phyloP scores from a whole-genome alignment of 1,140 invertebrate genomes.

The Centruroides sculpturatus region DNA sequence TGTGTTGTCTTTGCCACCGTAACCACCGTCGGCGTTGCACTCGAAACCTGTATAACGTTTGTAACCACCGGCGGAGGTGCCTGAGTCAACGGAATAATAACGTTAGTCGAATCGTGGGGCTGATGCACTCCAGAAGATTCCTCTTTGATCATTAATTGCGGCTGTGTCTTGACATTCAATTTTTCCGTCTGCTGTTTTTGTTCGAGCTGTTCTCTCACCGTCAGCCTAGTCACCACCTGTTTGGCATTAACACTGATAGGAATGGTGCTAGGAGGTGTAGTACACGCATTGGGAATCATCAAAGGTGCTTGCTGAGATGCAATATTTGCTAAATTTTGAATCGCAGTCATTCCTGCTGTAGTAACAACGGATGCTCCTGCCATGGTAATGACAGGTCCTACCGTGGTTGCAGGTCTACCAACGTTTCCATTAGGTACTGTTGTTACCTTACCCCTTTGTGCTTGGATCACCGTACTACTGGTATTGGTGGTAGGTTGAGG shows the following conservation, averaged over 20 bases:
- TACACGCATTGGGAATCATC: conserved; percentile 19
- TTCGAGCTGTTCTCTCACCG: conserved; percentile 3
- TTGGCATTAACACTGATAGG: conserved; percentile 10
- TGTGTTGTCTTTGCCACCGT: not conserved
- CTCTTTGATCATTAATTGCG: not conserved
- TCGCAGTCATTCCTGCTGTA: conserved; percentile 20
- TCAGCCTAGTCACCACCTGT: not conserved
- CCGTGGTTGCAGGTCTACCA: not conserved
- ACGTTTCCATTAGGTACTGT: not conserved
- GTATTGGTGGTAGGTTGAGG: no score
- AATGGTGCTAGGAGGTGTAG: conserved; percentile 2
- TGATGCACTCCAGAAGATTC: conserved; percentile 3
- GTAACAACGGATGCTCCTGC: not conserved
- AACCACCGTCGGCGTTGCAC: not conserved
- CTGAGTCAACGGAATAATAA: no score
- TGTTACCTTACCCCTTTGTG: not conserved
- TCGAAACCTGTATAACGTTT: conserved; percentile 8
- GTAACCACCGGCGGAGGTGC: not conserved
- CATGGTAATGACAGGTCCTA: not conserved
- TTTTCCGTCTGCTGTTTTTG: conserved; percentile 8
- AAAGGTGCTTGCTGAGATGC: conserved; percentile 27
- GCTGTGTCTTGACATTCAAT: not conserved
- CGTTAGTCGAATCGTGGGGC: no score
- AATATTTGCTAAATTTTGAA: conserved; percentile 27
- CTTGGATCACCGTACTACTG: no score